phyloP scores from a whole-genome alignment of 2,888 invertebrate genomes.

The Vesta saturnalis region DNA sequence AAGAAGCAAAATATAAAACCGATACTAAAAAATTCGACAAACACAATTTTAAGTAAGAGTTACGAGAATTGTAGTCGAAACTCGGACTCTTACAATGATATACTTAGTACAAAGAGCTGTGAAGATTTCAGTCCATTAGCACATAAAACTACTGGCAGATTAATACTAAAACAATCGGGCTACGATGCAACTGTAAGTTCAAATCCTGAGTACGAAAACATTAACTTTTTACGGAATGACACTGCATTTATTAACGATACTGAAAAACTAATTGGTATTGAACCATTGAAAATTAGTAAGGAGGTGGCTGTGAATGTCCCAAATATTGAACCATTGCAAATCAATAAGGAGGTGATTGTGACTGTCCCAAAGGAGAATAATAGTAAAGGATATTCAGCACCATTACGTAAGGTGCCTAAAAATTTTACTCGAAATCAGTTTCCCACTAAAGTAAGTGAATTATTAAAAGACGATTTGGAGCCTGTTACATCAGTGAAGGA shows the following conservation, averaged over 20 bases:
- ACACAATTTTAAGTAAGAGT: conserved; percentile 43
- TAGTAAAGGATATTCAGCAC: conserved; percentile 46
- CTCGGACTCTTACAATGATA: conserved; percentile 27
- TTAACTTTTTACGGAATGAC: conserved; percentile 57
- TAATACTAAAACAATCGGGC: too few relatives aligned
- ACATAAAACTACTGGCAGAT: background rate
- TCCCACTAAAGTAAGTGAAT: background rate
- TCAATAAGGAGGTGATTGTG: background rate
- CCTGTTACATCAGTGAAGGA: conserved; percentile 32
- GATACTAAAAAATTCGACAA: conserved; percentile 49
- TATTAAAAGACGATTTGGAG: conserved; percentile 22
- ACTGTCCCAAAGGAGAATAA: conserved; percentile 44
- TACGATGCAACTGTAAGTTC: too few relatives aligned
- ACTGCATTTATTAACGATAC: conserved; percentile 45
- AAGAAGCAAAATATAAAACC: conserved; percentile 42
- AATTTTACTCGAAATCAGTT: conserved; percentile 59
- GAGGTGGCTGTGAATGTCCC: background rate
- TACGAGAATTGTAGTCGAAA: conserved; percentile 44
- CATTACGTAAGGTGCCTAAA: conserved; percentile 57
- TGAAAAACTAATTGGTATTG: conserved; percentile 27
- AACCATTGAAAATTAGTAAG: conserved; percentile 18
- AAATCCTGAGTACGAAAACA: conserved; percentile 56
- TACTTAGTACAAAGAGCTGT: conserved; percentile 49
- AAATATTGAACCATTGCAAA: conserved; percentile 20
- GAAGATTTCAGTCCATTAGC: conserved; percentile 46